Evolutionary conservation across 1,140 invertebrate species (phyloP), one percentile per base, ranked within the genome.

Genomic region (Drosophila sproati): DNA sequence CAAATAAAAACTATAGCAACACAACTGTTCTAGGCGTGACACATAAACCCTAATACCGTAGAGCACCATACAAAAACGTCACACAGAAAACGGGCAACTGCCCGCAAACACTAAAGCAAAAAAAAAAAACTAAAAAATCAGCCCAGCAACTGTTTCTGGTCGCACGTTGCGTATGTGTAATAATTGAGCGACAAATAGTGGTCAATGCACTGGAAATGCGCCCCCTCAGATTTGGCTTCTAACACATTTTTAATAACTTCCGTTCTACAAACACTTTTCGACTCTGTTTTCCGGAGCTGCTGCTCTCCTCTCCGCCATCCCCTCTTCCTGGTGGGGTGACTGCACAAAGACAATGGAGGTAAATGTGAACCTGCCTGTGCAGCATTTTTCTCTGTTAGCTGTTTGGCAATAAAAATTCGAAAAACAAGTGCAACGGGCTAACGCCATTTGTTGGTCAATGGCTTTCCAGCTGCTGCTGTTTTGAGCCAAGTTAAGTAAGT

Each of bases 221-320:
- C 67, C 45, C 62, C 39, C 6, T 56, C 48, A 47, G 78, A 71
- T 60, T 77, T 54, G 48, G 57, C 74, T 71, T 81, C 64, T 50
- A 64, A 88, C 63, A 85, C 78, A 78, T 83, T 90, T 89, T 85
- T 86, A 90, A 90, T 89, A 90, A 85, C 85, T 90, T 89, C 85
- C 85, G 85, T 86, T 89, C 85, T 73, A 90, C 62, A 81, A 89
- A 89, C 86, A 89, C 86, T 89, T 75, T 78, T 80, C 51, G 56
- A 85, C 59, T 29, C 63, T 32, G 55, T 50, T 73, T 59, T 43
- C 57, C 54, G 54, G 54, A 34, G 41, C 48, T 8, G 28, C 31
- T 20, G 1, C 20, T 2, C 29, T 31, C 28, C 12, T 32, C 7
- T 31, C 12, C 5, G n/a, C 20, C 32, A 20, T 20, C 4, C 56